Evolutionary conservation across 2,888 invertebrate genomes (phyloP), one percentile per base, ranked within the genome.

Genomic region (Nomada fucata): DNA sequence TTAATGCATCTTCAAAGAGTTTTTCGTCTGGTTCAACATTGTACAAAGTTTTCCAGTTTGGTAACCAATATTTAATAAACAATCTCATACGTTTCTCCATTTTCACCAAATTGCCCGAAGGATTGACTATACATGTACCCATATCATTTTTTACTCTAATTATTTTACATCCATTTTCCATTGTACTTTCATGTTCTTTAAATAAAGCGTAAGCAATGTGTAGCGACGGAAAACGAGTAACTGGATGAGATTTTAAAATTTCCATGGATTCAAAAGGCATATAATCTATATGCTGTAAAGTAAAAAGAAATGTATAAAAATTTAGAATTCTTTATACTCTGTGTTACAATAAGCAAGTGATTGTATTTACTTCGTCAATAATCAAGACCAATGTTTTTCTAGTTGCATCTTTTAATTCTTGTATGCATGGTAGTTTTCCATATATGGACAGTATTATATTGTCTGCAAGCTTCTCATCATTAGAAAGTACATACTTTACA

Each of bases 181-280:
- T 95, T 2, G 94, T 92, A 18, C 91, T 89, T 90, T 96, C 94
- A 79, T 96, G 96, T 74, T 95, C 94, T 91, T 95, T 95, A 92
- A 95, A 96, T 92, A 96, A 91, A 52, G 95, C 95, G 90, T 96
- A 96, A 0, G 95, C 92, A 84, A 96, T 95, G 91, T 96, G 96
- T 13, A 97, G 92, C 61, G 97, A 97, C 53, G 97, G 97, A 92
- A 97, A 95, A 76, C 98, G 94, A 0, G 96, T 95, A 0, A 97
- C 96, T 0, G 97, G 96, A 64, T 97, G 96, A n/a, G 95, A 93
- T 79, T 94, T 94, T 15, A 97, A 89, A 18, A 96, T 94, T 0
- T 96, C 95, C 75, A 97, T 94, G 83, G 95, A 96, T 94, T 98
- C 98, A 96, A 97, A 97, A 0, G 98, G 97, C 77, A 98, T 95